Percentiles rank a stretch among this genome's conserved stretches.
These are phyloP conservation scores for Actias luna DNA, from an alignment of 2,888 invertebrate species.

Conservation along the genomic window DNA sequence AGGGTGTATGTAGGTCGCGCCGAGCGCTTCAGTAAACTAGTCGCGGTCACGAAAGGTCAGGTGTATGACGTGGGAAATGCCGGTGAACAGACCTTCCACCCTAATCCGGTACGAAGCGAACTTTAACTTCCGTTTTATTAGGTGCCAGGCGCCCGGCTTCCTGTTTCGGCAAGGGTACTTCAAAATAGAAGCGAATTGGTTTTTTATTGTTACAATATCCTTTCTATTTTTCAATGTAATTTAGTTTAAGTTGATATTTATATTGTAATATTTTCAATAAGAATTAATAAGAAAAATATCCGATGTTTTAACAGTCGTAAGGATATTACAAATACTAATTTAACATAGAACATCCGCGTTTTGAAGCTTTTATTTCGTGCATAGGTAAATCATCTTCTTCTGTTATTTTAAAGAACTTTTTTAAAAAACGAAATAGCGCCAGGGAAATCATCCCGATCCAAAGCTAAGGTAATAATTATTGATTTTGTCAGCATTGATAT, in stretches of 20 bases:
- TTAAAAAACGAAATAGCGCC: background rate
- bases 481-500: too few relatives aligned
- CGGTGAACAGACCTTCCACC: slow-evolving; percentile 63
- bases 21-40: slow-evolving; percentile 76
- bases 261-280: background rate
- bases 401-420: background rate
- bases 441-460: too few relatives aligned
- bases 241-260: slow-evolving; percentile 50
- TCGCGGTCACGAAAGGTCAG: slow-evolving; percentile 77
- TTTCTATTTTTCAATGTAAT: slow-evolving; percentile 36
- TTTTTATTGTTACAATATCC: slow-evolving; percentile 41
- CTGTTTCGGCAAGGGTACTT: slow-evolving; percentile 42
- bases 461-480: too few relatives aligned
- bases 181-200: slow-evolving; percentile 38
- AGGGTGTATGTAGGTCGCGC: slow-evolving; percentile 73
- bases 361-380: background rate
- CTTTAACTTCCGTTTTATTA: slow-evolving; percentile 73
- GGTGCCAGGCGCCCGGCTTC: slow-evolving; percentile 56
- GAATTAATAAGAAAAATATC: background rate
- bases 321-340: background rate
- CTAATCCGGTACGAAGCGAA: slow-evolving; percentile 47
- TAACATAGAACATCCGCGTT: background rate
- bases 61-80: slow-evolving; percentile 78
- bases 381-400: background rate
- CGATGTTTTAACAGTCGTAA: background rate